A percentile compares a stretch with the other conserved stretches of the same genome.
Evolutionary conservation across 2,888 invertebrate genomes (phyloP).

Genomic region (Lasius fuliginosus): DNA sequence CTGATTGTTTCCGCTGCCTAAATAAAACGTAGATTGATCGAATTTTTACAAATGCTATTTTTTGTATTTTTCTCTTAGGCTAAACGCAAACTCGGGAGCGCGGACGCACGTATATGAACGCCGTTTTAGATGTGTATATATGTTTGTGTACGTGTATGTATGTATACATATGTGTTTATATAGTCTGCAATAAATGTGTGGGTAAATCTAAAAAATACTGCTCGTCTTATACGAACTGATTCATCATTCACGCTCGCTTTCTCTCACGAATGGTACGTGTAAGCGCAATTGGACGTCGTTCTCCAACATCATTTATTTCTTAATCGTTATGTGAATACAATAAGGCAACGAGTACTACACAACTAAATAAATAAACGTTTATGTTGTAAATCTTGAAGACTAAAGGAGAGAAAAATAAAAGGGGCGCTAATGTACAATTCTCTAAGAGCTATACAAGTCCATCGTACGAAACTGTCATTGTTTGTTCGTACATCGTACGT

Average conservation of each 20-base stretch:
- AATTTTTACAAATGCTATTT: slow-evolving; percentile 1
- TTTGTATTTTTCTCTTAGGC: neutral
- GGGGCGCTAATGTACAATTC: slow-evolving; percentile 75
- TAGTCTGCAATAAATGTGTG: slow-evolving; percentile 81
- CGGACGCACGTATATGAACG: slow-evolving; percentile 24
- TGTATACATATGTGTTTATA: slow-evolving; percentile 72
- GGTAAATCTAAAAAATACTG: slow-evolving; percentile 83
- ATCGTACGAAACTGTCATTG: slow-evolving; percentile 63
- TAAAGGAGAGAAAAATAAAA: slow-evolving; percentile 65
- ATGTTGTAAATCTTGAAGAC: slow-evolving; percentile 66
- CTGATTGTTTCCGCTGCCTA: neutral
- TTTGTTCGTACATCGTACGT: slow-evolving; percentile 31
- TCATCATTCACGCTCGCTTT: slow-evolving; percentile 18
- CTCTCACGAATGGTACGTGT: slow-evolving; percentile 6
- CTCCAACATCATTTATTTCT: slow-evolving; percentile 64
- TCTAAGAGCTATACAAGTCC: slow-evolving; percentile 61
- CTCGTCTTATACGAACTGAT: slow-evolving; percentile 81
- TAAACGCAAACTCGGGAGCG: slow-evolving; percentile 46
- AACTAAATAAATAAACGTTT: slow-evolving; percentile 82
- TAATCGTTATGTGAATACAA: slow-evolving; percentile 78
- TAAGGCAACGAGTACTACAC: slow-evolving; percentile 80
- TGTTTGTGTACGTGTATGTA: slow-evolving; percentile 28
- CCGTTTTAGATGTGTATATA: neutral
- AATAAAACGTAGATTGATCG: neutral
- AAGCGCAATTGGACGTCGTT: slow-evolving; percentile 32